Evolutionary conservation across 2,113 vertebrate genomes (phyloP).

Genomic region (Polypterus bichir): DNA sequence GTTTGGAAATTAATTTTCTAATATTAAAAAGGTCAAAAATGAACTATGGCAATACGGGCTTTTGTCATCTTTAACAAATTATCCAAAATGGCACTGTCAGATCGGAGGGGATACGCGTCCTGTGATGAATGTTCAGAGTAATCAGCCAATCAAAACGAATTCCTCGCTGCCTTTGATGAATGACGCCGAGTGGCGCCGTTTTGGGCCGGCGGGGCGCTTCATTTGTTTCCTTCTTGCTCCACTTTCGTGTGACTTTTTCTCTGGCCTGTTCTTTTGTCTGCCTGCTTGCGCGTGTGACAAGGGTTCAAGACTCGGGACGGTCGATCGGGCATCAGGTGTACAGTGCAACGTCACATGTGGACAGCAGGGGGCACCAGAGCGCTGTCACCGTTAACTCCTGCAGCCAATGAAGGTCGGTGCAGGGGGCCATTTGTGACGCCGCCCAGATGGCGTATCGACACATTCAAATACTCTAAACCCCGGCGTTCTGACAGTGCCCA

Average conservation of each 20-base stretch:
- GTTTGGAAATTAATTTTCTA: conserved; percentile 89
- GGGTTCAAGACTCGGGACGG: too few relatives aligned
- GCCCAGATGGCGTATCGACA: too few relatives aligned
- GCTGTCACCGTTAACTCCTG: too few relatives aligned
- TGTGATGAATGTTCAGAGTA: conserved; percentile 73
- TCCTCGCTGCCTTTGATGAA: conserved; percentile 55
- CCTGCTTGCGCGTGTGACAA: too few relatives aligned
- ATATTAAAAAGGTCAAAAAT: conserved; percentile 93
- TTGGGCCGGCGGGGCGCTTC: conserved; percentile 41
- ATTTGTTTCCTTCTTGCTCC: conserved; percentile 37
- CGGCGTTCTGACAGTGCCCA: too few relatives aligned
- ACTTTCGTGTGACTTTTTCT: background rate
- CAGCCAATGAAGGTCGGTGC: too few relatives aligned
- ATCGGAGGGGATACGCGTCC: conserved; percentile 64
- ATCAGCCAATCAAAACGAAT: conserved; percentile 84
- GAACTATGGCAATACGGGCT: conserved; percentile 67
- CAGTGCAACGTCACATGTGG: too few relatives aligned
- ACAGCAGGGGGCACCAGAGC: too few relatives aligned
- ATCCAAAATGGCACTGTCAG: conserved; percentile 79
- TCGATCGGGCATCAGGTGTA: too few relatives aligned
- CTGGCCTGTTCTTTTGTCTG: background rate
- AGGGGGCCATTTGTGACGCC: too few relatives aligned
- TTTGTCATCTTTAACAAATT: conserved; percentile 94
- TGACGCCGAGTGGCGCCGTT: conserved; percentile 48
- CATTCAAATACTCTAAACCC: too few relatives aligned